These are phyloP conservation scores for Monodelphis domestica DNA, from an alignment of 2,797 vertebrate species.

Conservation along the genomic window DNA sequence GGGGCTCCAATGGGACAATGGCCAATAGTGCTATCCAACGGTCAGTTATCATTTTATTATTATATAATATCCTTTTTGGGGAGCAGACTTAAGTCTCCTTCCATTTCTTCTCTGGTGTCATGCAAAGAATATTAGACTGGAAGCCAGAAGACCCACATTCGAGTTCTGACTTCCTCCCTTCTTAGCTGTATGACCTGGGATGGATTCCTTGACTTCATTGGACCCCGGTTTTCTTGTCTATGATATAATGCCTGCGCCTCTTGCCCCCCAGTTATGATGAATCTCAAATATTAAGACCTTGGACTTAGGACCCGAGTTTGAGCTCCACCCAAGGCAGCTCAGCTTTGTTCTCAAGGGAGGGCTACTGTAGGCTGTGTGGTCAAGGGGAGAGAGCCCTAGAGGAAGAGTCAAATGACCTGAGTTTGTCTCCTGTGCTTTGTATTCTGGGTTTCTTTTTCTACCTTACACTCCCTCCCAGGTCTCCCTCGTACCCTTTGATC, in stretches of 20 bases:
- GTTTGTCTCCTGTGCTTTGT: not conserved
- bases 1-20: not conserved
- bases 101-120: not conserved
- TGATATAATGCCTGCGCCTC: not conserved
- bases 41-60: not conserved
- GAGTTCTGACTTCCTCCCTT: not conserved
- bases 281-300: not conserved
- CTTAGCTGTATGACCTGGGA: not conserved
- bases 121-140: not conserved
- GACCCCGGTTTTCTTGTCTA: not conserved
- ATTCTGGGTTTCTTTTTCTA: not conserved
- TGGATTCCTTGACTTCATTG: not conserved
- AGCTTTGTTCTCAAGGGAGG: not conserved
- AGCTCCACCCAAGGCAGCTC: too few relatives aligned
- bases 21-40: not conserved
- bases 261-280: not conserved
- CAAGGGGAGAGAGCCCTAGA: not conserved
- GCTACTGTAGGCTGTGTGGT: not conserved
- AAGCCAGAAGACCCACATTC: not conserved
- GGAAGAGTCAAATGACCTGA: too few relatives aligned
- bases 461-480: too few relatives aligned
- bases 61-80: not conserved
- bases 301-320: not conserved
- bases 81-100: not conserved
- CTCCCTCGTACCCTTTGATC: too few relatives aligned